phyloP scores from a whole-genome alignment of 2,797 vertebrate species.

The Rhadinocentrus ornatus region DNA sequence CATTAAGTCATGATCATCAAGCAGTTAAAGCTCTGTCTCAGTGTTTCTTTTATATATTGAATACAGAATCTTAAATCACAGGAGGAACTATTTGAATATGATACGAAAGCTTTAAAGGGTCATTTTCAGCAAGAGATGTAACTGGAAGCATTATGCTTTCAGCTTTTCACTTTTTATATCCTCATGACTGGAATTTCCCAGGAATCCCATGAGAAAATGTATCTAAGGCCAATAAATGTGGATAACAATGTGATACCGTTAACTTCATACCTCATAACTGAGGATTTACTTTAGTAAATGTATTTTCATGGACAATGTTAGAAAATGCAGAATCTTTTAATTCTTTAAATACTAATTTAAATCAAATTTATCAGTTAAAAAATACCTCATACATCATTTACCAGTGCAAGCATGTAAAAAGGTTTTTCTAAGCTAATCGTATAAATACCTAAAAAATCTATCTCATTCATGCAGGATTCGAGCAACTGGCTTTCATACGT shows the following conservation, averaged over 20 bases:
- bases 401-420: background rate
- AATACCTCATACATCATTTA: background rate
- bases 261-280: too few relatives aligned
- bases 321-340: too few relatives aligned
- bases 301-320: too few relatives aligned
- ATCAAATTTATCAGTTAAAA: background rate
- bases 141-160: too few relatives aligned
- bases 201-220: background rate
- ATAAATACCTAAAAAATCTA: background rate
- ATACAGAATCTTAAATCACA: background rate
- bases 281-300: too few relatives aligned
- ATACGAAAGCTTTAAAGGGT: background rate
- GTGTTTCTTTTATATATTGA: too few relatives aligned
- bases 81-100: background rate
- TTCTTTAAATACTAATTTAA: too few relatives aligned
- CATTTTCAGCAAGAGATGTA: background rate
- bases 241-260: too few relatives aligned
- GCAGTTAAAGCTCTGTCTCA: background rate
- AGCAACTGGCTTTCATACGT: conserved; percentile 82
- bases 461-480: conserved; percentile 76
- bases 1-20: background rate
- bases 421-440: background rate
- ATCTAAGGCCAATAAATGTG: background rate
- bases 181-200: background rate
- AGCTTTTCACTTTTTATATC: background rate